Evolutionary conservation across 2,113 vertebrate species (phyloP), one percentile per base, ranked within the genome.

Genomic region (Notarius lentiginosus): DNA sequence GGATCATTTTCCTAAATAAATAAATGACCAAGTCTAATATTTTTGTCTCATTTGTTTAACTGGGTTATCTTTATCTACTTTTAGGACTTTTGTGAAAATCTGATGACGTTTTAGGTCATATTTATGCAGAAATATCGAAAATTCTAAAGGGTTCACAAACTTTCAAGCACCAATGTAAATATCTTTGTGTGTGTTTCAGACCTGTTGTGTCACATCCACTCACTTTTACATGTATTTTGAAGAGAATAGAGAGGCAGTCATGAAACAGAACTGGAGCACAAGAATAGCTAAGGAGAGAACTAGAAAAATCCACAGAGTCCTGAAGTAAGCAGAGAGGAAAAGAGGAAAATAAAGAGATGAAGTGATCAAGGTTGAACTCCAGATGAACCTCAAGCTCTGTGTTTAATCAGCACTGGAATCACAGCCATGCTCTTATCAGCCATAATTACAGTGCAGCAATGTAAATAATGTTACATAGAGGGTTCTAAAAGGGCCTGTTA

Each of bases 401-500:
- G 79, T 93, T 95, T 95, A 95, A 96, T 96, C 95, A 95, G 93
- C 93, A 93, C 93, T 92, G 93, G 94, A 95, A 96, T 94, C 94
- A 86, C 66, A 94, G 94, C 96, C 94, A 95, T 93, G 92, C 94
- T 94, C 94, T 95, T 96, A 95, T 94, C 91, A 12, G 90, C 92
- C 91, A 63, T 95, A 96, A 96, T 96, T 95, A 94, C 90, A 94
- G 93, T 89, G 90, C 93, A 86, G 93, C 94, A 96, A 95, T 94
- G 93, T 84, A 90, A 95, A 94, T 91, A 94, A 94, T 92, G 92
- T 95, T 95, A 94, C 94, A 92, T 95, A 96, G 96, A 91, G 88
- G 87, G 84, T 87, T 92, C 92, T 92, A 91, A 88, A 68, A 85
- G 89, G 94, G 95, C 95, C 94, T 96, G 95, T 95, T 95, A 92